phyloP scores from a whole-genome alignment of 2,113 vertebrate genomes.

The Sisor rabdophorus region DNA sequence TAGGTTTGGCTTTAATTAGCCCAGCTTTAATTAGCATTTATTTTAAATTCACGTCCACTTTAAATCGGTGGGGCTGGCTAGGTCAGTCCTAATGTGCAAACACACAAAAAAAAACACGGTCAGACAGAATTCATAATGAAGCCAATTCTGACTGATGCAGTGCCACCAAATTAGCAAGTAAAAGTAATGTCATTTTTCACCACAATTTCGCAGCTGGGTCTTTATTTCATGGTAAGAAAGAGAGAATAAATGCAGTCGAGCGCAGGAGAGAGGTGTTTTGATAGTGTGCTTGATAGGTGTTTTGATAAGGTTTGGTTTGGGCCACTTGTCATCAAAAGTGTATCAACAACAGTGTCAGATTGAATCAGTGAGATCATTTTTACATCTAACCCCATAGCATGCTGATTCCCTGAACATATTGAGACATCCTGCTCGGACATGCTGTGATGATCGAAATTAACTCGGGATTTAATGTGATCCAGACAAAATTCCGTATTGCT shows the following conservation, averaged over 20 bases:
- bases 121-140: slow-evolving; percentile 27
- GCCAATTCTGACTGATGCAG: slow-evolving; percentile 34
- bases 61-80: slow-evolving; percentile 27
- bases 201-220: slow-evolving; percentile 14
- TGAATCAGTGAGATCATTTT: slow-evolving; percentile 20
- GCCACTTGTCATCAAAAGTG: slow-evolving; percentile 21
- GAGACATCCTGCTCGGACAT: background rate
- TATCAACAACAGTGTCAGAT: slow-evolving; percentile 23
- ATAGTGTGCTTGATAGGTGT: too few relatives aligned
- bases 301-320: slow-evolving; percentile 6
- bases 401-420: background rate
- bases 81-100: slow-evolving; percentile 47
- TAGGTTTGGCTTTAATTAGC: slow-evolving; percentile 38
- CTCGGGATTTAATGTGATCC: background rate
- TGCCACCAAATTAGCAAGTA: slow-evolving; percentile 44
- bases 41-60: slow-evolving; percentile 33
- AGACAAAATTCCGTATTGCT: background rate
- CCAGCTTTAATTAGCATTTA: slow-evolving; percentile 50
- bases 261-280: background rate
- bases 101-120: slow-evolving; percentile 24
- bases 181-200: slow-evolving; percentile 31
- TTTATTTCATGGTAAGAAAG: background rate
- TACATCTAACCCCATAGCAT: background rate
- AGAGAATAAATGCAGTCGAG: background rate
- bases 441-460: background rate